Conservation (phyloP, 2,113 vertebrate species). For the Pseudorasbora parva region DNA sequence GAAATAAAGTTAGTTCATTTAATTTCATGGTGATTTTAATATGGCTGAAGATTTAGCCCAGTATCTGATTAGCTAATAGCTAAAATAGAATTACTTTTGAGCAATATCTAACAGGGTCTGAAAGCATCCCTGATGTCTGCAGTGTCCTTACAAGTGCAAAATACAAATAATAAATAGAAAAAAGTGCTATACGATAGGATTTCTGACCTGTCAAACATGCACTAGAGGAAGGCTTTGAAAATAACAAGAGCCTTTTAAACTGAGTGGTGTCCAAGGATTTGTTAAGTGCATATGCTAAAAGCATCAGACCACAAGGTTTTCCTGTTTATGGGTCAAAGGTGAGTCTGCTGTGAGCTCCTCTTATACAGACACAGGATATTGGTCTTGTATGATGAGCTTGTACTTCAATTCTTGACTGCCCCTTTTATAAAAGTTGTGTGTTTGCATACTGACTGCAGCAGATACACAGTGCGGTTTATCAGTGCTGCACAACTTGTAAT, state of each 20-base stretch:
- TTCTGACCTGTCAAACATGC: background rate
- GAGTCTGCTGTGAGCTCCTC: background rate
- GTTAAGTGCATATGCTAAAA: background rate
- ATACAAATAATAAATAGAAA: background rate
- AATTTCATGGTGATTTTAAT: no score
- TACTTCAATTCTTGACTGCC: background rate
- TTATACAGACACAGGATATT: background rate
- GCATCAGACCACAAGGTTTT: background rate
- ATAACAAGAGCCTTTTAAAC: conserved; percentile 25
- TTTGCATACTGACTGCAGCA: background rate
- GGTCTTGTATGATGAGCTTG: background rate
- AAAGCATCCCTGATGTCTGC: background rate
- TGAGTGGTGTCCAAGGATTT: conserved; percentile 10
- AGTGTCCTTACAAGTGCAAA: background rate
- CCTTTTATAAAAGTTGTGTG: background rate
- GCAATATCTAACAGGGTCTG: background rate
- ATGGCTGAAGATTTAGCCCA: no score
- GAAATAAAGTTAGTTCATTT: no score
- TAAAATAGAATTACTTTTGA: no score
- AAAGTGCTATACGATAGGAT: background rate
- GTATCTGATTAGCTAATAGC: no score
- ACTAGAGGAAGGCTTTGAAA: background rate
- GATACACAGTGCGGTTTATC: background rate
- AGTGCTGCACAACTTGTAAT: background rate
- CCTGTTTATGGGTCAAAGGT: background rate